Conservation (phyloP, 2,888 invertebrate genomes). For the Diploptera punctata region DNA sequence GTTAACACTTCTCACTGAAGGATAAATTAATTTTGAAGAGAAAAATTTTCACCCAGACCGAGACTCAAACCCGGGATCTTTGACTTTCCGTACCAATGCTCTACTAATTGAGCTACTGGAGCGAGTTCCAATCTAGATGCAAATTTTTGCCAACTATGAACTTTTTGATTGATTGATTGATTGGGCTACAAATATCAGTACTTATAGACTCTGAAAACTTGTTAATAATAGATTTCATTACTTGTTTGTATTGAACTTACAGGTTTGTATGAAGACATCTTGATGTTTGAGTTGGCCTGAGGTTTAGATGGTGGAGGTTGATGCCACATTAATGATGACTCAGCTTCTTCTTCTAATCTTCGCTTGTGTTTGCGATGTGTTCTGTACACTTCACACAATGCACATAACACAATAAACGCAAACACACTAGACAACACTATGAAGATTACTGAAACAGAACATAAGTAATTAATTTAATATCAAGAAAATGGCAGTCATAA, state of each 20-base stretch:
- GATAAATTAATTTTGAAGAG: too few species aligned
- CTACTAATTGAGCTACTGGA: too few species aligned
- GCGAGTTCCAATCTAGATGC: too few species aligned
- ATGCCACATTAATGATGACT: constrained; percentile 74
- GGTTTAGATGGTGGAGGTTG: constrained; percentile 70
- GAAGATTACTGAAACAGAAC: constrained; percentile 69
- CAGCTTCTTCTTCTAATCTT: constrained; percentile 71
- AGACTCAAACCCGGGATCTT: too few species aligned
- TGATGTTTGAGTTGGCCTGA: constrained; percentile 22
- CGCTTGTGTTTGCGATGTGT: constrained; percentile 76
- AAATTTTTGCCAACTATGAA: too few species aligned
- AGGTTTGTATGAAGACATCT: constrained; percentile 54
- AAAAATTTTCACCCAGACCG: too few species aligned
- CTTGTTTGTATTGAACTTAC: constrained; percentile 54
- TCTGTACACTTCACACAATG: constrained; percentile 76
- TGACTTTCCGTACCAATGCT: too few species aligned
- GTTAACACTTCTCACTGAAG: too few species aligned
- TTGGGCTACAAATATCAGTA: too few species aligned
- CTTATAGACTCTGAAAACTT: too few species aligned
- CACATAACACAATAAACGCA: constrained; percentile 69
- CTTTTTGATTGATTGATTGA: too few species aligned
- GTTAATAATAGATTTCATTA: too few species aligned
- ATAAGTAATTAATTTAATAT: not conserved
- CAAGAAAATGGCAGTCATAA: not conserved
- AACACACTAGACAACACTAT: constrained; percentile 79